These are phyloP conservation scores for Petrolisthes cinctipes DNA, from an alignment of 2,888 invertebrate genomes.

Conservation along the genomic window DNA sequence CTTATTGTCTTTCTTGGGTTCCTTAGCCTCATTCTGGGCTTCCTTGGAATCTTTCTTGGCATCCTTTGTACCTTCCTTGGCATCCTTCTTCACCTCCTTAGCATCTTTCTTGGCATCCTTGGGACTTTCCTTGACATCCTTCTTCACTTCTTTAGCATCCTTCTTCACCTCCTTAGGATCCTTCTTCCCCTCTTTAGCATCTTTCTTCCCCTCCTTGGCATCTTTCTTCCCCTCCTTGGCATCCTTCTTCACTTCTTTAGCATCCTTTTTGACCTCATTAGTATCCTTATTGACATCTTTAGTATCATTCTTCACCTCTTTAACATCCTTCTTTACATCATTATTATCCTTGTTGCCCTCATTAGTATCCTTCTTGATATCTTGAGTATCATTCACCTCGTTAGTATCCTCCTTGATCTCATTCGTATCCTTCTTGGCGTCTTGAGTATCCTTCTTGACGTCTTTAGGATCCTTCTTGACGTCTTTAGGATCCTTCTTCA, in stretches of 20 bases:
- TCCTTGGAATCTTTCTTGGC: not conserved
- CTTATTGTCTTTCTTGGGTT: constrained; percentile 4
- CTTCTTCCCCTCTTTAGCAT: not conserved
- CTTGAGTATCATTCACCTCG: not conserved
- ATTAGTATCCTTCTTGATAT: not conserved
- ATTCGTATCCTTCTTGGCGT: no score
- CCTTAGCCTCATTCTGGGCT: not conserved
- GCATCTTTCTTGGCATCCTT: not conserved
- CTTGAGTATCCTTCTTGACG: not conserved
- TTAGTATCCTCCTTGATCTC: not conserved
- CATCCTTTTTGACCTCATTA: not conserved
- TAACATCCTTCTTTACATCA: not conserved
- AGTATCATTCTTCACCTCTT: not conserved
- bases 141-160: no score
- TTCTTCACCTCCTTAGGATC: not conserved
- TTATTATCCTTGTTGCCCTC: not conserved
- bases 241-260: not conserved
- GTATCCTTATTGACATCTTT: not conserved
- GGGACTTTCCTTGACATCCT: not conserved
- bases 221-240: not conserved
- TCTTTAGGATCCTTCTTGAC: not conserved
- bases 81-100: not conserved
- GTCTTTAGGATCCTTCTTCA: not conserved
- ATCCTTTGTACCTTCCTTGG: constrained; percentile 17
- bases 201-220: not conserved